phyloP scores from a whole-genome alignment of 2,113 vertebrate species.

The Morone chrysops region DNA sequence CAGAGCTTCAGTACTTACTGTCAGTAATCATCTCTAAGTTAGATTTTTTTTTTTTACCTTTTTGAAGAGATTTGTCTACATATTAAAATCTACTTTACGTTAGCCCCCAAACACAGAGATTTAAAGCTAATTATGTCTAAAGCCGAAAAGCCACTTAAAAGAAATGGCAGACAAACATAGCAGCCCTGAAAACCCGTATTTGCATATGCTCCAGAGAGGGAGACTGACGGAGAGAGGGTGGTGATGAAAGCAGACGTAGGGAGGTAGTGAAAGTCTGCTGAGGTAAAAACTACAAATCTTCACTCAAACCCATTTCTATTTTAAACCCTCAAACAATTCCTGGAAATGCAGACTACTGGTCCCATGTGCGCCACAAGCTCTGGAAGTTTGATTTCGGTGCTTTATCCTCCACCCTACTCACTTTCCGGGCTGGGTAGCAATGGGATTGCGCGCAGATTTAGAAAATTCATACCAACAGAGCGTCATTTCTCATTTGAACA shows the following conservation, averaged over 20 bases:
- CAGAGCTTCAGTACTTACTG: not conserved
- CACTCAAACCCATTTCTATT: slow-evolving; percentile 58
- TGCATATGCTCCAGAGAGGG: slow-evolving; percentile 26
- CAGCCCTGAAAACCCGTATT: slow-evolving; percentile 26
- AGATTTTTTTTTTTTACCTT: not conserved
- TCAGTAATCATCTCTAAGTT: not conserved
- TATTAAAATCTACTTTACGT: slow-evolving; percentile 29
- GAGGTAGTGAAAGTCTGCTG: slow-evolving; percentile 46
- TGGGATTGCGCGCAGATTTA: slow-evolving; percentile 40
- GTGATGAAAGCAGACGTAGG: slow-evolving; percentile 38
- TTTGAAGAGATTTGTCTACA: slow-evolving; percentile 26
- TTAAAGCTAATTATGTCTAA: slow-evolving; percentile 45
- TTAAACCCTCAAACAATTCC: slow-evolving; percentile 63
- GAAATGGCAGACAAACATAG: slow-evolving; percentile 43
- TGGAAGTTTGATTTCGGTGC: slow-evolving; percentile 31
- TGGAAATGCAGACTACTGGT: slow-evolving; percentile 57
- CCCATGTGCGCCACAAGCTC: slow-evolving; percentile 36
- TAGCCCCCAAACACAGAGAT: slow-evolving; percentile 31
- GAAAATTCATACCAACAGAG: slow-evolving; percentile 47
- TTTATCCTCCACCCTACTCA: slow-evolving; percentile 19
- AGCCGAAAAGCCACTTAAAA: slow-evolving; percentile 39
- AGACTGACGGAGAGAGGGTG: slow-evolving; percentile 4
- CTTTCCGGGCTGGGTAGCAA: not conserved
- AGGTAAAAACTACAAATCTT: slow-evolving; percentile 66
- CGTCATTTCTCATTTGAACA: slow-evolving; percentile 57